Evolutionary conservation across 2,888 invertebrate species (phyloP).

Genomic region (Synergus itoensis): DNA sequence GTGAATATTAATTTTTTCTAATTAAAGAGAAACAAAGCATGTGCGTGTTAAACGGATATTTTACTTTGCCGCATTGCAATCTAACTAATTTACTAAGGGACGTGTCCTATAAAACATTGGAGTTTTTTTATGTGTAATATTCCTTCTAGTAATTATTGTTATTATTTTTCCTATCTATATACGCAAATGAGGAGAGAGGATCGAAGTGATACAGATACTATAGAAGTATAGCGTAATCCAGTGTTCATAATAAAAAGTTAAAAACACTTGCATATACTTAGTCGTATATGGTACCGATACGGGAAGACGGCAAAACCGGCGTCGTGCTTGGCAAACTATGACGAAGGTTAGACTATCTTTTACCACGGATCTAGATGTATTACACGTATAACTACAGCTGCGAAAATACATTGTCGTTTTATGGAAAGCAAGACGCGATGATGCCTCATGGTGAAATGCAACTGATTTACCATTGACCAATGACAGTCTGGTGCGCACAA

Average conservation of each 20-base stretch:
- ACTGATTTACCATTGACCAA: neutral
- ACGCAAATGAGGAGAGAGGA: no score
- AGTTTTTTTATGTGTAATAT: no score
- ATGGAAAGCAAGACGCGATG: conserved; percentile 14
- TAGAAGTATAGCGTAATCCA: neutral
- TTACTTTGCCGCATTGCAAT: neutral
- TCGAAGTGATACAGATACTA: no score
- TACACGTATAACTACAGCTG: conserved; percentile 63
- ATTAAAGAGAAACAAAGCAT: neutral
- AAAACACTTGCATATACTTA: neutral
- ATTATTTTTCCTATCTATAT: no score
- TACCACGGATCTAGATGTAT: conserved; percentile 74
- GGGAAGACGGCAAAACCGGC: conserved; percentile 65
- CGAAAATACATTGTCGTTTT: conserved; percentile 46
- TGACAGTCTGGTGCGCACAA: conserved; percentile 51
- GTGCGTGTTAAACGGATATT: neutral
- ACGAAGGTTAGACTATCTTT: conserved; percentile 76
- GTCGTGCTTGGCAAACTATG: conserved; percentile 76
- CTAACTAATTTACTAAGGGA: neutral
- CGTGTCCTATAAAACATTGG: no score
- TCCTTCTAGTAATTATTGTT: no score
- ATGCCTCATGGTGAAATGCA: neutral
- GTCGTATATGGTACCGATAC: neutral
- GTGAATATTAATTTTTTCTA: neutral
- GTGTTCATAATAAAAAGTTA: neutral